Evolutionary conservation across 2,888 invertebrate species (phyloP).

Genomic region (Neria commutata): DNA sequence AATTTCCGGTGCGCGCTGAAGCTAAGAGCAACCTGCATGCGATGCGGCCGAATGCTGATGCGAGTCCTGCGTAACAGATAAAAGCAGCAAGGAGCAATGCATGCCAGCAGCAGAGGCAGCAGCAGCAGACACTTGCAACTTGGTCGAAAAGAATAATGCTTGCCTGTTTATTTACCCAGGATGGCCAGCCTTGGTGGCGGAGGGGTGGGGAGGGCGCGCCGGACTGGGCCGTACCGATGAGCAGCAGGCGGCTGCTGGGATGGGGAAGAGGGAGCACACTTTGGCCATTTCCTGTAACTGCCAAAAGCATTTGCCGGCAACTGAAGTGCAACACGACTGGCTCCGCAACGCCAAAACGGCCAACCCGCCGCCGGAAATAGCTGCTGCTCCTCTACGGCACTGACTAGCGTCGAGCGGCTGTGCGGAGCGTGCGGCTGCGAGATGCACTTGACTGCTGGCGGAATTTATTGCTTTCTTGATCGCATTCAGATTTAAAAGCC

Average conservation of each 20-base stretch:
- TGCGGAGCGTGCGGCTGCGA: slow-evolving; percentile 10
- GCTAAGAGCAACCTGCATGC: slow-evolving; percentile 32
- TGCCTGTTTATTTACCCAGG: not conserved
- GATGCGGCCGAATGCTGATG: too few relatives aligned
- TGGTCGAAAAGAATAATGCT: not conserved
- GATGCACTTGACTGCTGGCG: slow-evolving; percentile 42
- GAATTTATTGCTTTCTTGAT: slow-evolving; percentile 51
- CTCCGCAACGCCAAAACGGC: not conserved
- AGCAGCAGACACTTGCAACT: not conserved
- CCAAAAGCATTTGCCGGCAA: slow-evolving; percentile 24
- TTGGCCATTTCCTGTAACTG: slow-evolving; percentile 37
- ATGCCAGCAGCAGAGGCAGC: slow-evolving; percentile 10
- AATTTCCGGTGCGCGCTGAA: slow-evolving; percentile 8
- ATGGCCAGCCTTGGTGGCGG: not conserved
- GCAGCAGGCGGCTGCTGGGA: not conserved
- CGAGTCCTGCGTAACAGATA: slow-evolving; percentile 12
- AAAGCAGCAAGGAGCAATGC: slow-evolving; percentile 19
- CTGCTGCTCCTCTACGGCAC: slow-evolving; percentile 14
- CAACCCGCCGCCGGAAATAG: slow-evolving; percentile 19
- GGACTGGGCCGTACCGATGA: not conserved
- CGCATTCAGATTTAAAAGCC: slow-evolving; percentile 41
- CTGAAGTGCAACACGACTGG: too few relatives aligned
- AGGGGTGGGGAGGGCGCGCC: not conserved
- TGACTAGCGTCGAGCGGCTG: slow-evolving; percentile 4
- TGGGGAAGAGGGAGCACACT: slow-evolving; percentile 21